Evolutionary conservation across 2,113 vertebrate genomes (phyloP).

Genomic region (Vanacampus margaritifer): DNA sequence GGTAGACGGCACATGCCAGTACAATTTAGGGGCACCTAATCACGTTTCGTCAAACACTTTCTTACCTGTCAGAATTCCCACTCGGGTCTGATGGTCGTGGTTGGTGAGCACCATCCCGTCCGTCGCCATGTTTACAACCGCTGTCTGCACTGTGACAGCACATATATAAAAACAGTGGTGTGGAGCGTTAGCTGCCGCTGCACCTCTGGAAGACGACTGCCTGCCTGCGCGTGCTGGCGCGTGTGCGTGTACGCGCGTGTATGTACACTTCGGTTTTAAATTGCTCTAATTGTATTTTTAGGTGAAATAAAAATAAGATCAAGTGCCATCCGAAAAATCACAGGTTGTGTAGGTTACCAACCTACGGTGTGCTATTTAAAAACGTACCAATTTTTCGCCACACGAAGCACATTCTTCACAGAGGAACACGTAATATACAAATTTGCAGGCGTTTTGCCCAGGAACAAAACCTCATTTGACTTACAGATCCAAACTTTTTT

Average conservation of each 20-base stretch:
- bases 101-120: conserved; percentile 95
- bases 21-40: neutral
- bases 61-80: conserved; percentile 90
- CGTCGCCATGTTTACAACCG: conserved; percentile 90
- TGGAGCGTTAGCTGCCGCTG: conserved; percentile 20
- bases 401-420: neutral
- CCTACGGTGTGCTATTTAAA: neutral
- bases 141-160: conserved; percentile 64
- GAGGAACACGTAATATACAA: neutral
- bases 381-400: neutral
- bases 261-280: neutral
- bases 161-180: conserved; percentile 29
- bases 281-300: neutral
- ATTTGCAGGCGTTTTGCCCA: neutral
- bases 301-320: neutral
- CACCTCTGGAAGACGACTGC: conserved; percentile 52
- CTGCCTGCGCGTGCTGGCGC: conserved; percentile 22
- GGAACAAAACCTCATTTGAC: neutral
- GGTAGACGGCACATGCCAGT: conserved; percentile 11
- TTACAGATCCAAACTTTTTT: neutral
- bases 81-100: conserved; percentile 95
- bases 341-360: neutral
- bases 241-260: neutral
- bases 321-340: neutral
- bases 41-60: neutral